Conservation (phyloP, 2,797 vertebrate species). For the Mus spretus region DNA sequence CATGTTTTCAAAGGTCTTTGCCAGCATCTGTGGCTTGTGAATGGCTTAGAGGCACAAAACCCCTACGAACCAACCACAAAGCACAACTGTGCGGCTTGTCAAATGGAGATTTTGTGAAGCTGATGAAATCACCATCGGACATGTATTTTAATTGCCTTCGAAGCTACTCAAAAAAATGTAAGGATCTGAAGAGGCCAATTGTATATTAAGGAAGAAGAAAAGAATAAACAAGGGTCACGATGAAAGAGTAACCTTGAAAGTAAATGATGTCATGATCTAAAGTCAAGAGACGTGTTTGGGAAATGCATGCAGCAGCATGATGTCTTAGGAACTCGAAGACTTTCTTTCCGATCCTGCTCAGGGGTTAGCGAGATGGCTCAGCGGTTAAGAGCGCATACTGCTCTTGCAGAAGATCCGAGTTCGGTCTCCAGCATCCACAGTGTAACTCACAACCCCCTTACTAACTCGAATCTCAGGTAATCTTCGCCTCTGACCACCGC, state of each 20-base stretch:
- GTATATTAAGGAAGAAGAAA: neutral
- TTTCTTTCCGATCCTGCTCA: neutral
- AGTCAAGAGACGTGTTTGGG: neutral
- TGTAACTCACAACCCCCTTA: neutral
- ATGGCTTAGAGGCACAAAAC: neutral
- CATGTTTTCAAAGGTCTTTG: neutral
- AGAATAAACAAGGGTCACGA: neutral
- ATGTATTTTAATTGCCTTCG: neutral
- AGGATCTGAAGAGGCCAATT: neutral
- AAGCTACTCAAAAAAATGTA: neutral
- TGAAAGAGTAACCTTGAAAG: neutral
- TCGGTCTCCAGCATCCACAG: neutral
- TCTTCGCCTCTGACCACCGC: neutral
- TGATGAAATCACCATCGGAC: neutral
- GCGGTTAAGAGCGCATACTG: too few relatives aligned
- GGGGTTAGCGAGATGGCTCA: neutral
- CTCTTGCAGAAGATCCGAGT: neutral
- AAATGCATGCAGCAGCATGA: neutral
- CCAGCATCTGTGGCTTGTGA: neutral
- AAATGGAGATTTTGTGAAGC: neutral
- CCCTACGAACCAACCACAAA: neutral
- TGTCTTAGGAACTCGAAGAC: conserved; percentile 27
- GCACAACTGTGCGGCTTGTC: neutral
- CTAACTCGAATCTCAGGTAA: neutral
- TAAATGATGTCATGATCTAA: neutral